Percentiles rank a stretch among this genome's conserved stretches.
Conservation (phyloP, 53 echinoderm and acorn worm species). For the Pentamera pediparva region DNA sequence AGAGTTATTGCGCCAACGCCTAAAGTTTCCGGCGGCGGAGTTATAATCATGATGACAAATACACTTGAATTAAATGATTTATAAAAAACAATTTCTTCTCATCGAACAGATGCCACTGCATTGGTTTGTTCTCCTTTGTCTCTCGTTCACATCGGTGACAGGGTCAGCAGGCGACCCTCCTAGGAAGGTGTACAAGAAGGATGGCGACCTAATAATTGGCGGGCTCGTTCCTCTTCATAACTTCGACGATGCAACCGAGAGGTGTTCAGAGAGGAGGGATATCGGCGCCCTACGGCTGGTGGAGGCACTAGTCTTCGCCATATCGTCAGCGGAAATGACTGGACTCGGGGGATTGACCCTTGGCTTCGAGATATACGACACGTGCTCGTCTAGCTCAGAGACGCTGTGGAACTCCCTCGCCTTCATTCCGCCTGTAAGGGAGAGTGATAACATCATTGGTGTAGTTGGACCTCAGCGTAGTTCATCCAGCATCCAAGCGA, state of each 20-base stretch:
- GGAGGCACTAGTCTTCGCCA: slow-evolving; percentile 53
- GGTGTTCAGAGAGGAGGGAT: slow-evolving; percentile 14
- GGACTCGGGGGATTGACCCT: slow-evolving; percentile 34
- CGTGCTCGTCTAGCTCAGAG: slow-evolving; percentile 32
- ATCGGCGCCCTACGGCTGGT: slow-evolving; percentile 30
- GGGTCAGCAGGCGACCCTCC: background rate
- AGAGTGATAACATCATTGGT: slow-evolving; percentile 28
- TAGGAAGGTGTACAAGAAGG: slow-evolving; percentile 12
- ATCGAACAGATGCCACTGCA: too few relatives aligned
- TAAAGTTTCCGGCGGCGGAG: too few relatives aligned
- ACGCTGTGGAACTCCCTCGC: slow-evolving; percentile 39
- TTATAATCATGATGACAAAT: too few relatives aligned
- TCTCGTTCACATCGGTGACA: too few relatives aligned
- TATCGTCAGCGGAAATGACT: slow-evolving; percentile 15
- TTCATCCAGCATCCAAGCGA: slow-evolving; percentile 68
- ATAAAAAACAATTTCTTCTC: too few relatives aligned
- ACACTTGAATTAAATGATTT: too few relatives aligned
- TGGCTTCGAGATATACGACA: slow-evolving; percentile 58
- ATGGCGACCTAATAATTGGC: slow-evolving; percentile 54
- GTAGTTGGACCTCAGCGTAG: slow-evolving; percentile 91
- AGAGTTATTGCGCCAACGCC: too few relatives aligned
- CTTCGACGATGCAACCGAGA: background rate
- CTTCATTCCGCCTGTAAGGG: slow-evolving; percentile 31
- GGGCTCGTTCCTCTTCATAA: slow-evolving; percentile 54
- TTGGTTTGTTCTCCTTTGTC: too few relatives aligned